phyloP scores from a whole-genome alignment of 2,797 vertebrate species.

The Notoglanidium macrostoma region DNA sequence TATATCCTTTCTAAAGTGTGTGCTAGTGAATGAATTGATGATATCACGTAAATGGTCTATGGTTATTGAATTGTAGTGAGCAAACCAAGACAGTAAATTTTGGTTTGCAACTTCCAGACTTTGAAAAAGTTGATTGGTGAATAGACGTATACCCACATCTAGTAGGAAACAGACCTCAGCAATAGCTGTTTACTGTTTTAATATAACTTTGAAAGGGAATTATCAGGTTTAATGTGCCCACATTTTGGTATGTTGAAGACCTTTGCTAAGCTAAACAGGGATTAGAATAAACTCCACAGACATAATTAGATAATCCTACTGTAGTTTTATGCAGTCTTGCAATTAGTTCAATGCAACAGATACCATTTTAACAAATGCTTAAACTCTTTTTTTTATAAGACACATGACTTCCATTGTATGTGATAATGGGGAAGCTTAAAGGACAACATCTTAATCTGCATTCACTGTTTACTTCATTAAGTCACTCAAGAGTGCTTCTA shows the following conservation, averaged over 20 bases:
- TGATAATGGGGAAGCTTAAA: not conserved
- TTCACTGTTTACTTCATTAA: not conserved
- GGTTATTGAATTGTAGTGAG: not conserved
- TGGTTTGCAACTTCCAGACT: not conserved
- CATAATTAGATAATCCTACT: conserved; percentile 53
- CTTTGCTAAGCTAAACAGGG: conserved; percentile 17
- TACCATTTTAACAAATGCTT: not conserved
- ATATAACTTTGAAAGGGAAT: not conserved
- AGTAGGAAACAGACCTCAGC: not conserved
- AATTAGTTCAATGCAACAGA: not conserved
- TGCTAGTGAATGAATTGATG: not conserved
- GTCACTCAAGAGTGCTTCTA: too few relatives aligned
- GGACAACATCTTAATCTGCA: not conserved
- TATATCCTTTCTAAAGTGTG: not conserved
- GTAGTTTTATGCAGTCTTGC: conserved; percentile 20
- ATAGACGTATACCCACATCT: not conserved
- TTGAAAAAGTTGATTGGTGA: conserved; percentile 6
- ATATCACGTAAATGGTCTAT: not conserved
- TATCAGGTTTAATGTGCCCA: not conserved
- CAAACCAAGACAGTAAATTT: not conserved
- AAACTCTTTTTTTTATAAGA: not conserved
- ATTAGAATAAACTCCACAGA: conserved; percentile 48
- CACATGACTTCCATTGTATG: not conserved
- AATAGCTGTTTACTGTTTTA: not conserved
- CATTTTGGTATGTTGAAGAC: not conserved